Base-by-base conservation (phyloP, 2,797 vertebrate genomes). In the Craterocephalus amniculus region DNA sequence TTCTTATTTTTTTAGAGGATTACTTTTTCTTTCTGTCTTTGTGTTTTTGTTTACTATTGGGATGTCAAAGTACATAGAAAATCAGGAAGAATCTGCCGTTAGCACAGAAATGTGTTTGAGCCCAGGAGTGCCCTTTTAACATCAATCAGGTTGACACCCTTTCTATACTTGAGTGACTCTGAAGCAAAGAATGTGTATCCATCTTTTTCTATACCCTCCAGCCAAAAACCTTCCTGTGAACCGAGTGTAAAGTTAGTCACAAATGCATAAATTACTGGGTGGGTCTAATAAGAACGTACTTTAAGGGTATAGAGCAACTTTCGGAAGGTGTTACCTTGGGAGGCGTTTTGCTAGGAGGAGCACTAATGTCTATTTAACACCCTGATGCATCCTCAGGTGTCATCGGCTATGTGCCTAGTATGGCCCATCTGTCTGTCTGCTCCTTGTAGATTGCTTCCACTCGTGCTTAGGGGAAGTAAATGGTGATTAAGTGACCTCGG, bases 401-500 rank as follows among this genome's bases (percentile, higher is more conserved):
- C 82, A 86, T 86, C 75, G 72, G 71, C 83, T 81, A 70, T 34
- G 67, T 76, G 85, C 64, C 78, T 76, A 66, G 78, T 79, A 79
- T 74, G 80, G 88, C 83, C 88, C 87, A 92, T 93, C 89, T 84
- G 90, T 91, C 91, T 86, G 76, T 74, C 78, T 70, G 81, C 79
- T 84, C 72, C 78, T 83, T 80, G 78, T 84, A 84, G 86, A 86
- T 79, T 70, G 82, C 84, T 85, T 88, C 81, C 69, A 70, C 88
- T 90, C 80, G 67, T 59, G 80, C 87, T 89, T 78, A 79, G 82
- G 80, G 87, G 80, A 86, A 88, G 86, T 83, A 86, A 91, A 91
- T 89, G 87, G 87, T 91, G 88, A 93, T 93, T 91, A 87, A 91
- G 86, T 84, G 84, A 89, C 89, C 92, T 92, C 90, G 90, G 86